These are phyloP conservation scores for Drosophila kepulauana DNA, from an alignment of 1,140 invertebrate species.

Conservation along the genomic window DNA sequence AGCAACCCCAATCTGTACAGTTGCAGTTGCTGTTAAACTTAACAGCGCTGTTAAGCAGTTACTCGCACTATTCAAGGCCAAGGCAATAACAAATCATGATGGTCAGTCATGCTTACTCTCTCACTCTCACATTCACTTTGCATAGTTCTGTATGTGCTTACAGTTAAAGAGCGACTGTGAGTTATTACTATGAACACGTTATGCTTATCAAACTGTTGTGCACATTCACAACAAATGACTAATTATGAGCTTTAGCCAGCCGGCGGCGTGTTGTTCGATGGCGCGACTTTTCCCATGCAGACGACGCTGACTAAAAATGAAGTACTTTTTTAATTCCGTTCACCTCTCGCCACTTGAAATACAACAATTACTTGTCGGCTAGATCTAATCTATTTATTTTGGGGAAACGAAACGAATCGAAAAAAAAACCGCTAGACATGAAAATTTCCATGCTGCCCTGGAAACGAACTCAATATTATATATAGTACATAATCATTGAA, in stretches of 20 bases:
- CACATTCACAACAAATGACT: constrained; percentile 51
- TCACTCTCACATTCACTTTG: constrained; percentile 1
- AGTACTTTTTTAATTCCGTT: constrained; percentile 50
- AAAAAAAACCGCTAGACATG: constrained; percentile 40
- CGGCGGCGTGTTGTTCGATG: constrained; percentile 32
- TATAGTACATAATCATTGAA: constrained; percentile 16
- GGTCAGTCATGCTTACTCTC: constrained; percentile 38
- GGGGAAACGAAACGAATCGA: no score
- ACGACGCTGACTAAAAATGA: neutral
- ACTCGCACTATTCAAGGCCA: constrained; percentile 40
- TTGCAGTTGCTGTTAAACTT: constrained; percentile 26
- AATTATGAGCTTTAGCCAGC: constrained; percentile 41
- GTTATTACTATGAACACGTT: constrained; percentile 1
- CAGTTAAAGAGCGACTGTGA: constrained; percentile 27
- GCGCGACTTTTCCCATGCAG: constrained; percentile 52
- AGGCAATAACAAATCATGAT: constrained; percentile 15
- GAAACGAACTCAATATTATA: constrained; percentile 19
- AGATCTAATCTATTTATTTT: constrained; percentile 45
- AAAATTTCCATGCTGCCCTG: constrained; percentile 62
- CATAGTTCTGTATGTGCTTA: neutral
- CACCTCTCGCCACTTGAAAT: constrained; percentile 49
- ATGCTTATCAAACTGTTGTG: constrained; percentile 22
- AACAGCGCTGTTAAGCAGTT: constrained; percentile 25
- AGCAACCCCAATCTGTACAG: neutral
- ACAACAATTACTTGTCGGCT: constrained; percentile 4